Evolutionary conservation across 2,113 vertebrate species (phyloP).

Genomic region (Trematocara nigrifrons): DNA sequence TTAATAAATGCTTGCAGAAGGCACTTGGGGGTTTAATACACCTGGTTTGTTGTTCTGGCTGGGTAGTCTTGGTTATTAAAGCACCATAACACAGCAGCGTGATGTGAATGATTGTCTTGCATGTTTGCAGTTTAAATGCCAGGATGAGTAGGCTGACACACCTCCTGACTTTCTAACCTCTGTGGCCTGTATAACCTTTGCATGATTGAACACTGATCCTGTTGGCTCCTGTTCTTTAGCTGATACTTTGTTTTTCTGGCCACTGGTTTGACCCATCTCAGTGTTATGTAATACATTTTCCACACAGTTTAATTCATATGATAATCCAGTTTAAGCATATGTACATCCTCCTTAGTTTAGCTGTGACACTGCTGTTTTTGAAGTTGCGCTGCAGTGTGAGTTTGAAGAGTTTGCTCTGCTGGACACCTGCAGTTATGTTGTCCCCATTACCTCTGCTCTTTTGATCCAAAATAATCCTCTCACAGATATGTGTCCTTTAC

Average conservation of each 20-base stretch:
- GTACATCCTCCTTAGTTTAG: rapidly evolving
- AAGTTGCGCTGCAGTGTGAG: not conserved
- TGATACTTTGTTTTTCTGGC: not conserved
- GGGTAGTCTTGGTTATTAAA: not conserved
- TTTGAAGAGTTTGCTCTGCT: not conserved
- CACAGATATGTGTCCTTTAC: not conserved
- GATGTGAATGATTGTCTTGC: not conserved
- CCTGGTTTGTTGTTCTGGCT: not conserved
- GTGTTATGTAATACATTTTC: not conserved
- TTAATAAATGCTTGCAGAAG: not conserved
- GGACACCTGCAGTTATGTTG: not conserved
- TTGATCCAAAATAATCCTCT: not conserved
- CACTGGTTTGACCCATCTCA: not conserved
- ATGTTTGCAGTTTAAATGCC: not conserved
- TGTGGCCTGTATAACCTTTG: not conserved
- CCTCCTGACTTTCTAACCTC: not conserved
- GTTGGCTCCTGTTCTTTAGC: not conserved
- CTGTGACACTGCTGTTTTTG: not conserved
- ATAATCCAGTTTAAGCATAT: not conserved
- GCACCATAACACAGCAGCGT: rapidly evolving
- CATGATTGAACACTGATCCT: not conserved
- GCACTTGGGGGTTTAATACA: too few relatives aligned
- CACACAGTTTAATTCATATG: not conserved
- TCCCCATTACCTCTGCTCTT: not conserved
- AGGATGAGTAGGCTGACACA: not conserved